Conservation (phyloP, 2,888 invertebrate species). For the Willowsia nigromaculata region DNA sequence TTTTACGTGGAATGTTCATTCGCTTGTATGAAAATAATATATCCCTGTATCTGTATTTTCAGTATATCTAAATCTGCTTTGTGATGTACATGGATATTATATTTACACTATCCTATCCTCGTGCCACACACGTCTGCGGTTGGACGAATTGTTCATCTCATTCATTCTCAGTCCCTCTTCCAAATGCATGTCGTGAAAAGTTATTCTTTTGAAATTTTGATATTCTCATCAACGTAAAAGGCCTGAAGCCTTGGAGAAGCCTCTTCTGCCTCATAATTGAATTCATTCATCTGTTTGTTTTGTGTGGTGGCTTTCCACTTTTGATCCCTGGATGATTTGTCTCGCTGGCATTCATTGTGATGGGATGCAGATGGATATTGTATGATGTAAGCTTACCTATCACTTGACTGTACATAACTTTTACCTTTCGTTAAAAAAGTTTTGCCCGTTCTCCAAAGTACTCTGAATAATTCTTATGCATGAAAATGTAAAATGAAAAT, state of each 20-base stretch:
- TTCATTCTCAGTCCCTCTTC: slow-evolving; percentile 44
- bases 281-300: slow-evolving; percentile 77
- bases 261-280: slow-evolving; percentile 74
- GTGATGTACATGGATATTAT: background rate
- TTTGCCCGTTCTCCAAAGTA: background rate
- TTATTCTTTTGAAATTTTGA: slow-evolving; percentile 74
- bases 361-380: background rate
- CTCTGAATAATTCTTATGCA: slow-evolving; percentile 7
- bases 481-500: slow-evolving; percentile 5
- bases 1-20: background rate
- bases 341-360: slow-evolving; percentile 26
- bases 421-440: background rate
- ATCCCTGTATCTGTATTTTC: background rate
- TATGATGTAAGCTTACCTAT: background rate
- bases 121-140: slow-evolving; percentile 63
- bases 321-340: slow-evolving; percentile 66
- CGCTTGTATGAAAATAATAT: background rate
- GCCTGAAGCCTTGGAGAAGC: slow-evolving; percentile 73
- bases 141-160: slow-evolving; percentile 57
- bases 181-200: slow-evolving; percentile 44
- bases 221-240: slow-evolving; percentile 78
- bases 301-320: slow-evolving; percentile 62
- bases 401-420: background rate
- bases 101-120: slow-evolving; percentile 36
- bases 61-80: slow-evolving; percentile 18